These are phyloP conservation scores for Plebejus anna DNA, from an alignment of 2,888 invertebrate species.

Conservation along the genomic window DNA sequence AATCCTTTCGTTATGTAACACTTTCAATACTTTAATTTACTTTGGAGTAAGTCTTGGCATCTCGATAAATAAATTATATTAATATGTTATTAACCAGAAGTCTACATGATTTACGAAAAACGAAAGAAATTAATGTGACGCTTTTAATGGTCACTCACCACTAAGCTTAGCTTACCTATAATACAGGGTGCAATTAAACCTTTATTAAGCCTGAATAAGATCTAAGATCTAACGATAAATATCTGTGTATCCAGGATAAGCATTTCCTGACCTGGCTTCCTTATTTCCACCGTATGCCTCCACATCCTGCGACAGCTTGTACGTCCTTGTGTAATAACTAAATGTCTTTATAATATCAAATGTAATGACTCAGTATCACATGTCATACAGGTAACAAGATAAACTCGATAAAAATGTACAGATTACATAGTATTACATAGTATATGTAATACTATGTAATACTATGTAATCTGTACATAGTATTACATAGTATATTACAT, in stretches of 20 bases:
- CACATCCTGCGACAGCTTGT: not conserved
- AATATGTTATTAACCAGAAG: not conserved
- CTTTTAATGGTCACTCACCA: too few relatives aligned
- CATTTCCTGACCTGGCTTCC: not conserved
- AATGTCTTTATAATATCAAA: not conserved
- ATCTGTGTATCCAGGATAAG: not conserved
- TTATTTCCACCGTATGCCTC: not conserved
- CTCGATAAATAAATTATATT: not conserved
- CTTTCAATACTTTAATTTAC: not conserved
- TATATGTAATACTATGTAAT: too few relatives aligned
- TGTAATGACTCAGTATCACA: not conserved
- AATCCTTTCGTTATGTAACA: not conserved
- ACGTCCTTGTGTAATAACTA: not conserved
- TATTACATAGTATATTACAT: too few relatives aligned
- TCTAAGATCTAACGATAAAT: not conserved
- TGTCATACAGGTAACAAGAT: not conserved
- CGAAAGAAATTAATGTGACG: too few relatives aligned
- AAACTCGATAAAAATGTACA: not conserved
- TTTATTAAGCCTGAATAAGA: not conserved
- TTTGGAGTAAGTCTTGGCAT: not conserved
- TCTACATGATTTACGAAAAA: too few relatives aligned
- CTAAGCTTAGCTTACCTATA: too few relatives aligned
- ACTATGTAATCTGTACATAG: too few relatives aligned
- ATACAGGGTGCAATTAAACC: too few relatives aligned
- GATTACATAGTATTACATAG: too few relatives aligned